Base-by-base conservation (phyloP, 35 echinoderm and acorn worm species). In the Ophioderma brevispina region DNA sequence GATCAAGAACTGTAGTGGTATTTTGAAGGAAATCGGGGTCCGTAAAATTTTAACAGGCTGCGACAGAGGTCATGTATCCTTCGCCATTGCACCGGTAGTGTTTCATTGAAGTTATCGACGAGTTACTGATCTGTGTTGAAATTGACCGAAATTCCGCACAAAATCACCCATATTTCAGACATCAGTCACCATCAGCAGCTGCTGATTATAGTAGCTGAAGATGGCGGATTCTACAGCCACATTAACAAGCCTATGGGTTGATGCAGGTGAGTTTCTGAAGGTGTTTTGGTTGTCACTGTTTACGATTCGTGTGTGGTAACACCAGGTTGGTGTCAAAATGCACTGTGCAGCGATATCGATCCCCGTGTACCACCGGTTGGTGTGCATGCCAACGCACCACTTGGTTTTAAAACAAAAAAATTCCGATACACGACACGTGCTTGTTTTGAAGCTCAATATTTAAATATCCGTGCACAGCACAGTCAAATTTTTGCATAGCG, bases 211-310 rank as follows among this genome's bases (percentile, higher is more conserved):
- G 59, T 70, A 25, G 59, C 59, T 70, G 59, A 70, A 70, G 33
- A 76, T 76, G 82, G 49, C 82, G 23, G 82, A 64, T 78, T 80
- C 87, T 33, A 55, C 87, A 64, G 56, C 90, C 76, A 91, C 81
- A 32, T 42, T 91, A 55, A 91, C 90, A 42, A 91, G 90, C 52
- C 41, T 91, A 35, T 91, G 90, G 90, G 82, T 85, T 52, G 38
- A 63, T 76, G 90, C 85, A 39, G 90, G 90, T 91, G 46, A 84
- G 90, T 42, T 78, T 43, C 19, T 30, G 0, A 33, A 23, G 25
- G 33, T 39, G 41, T 75, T 87, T 85, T 63, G 32, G 32, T 36
- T 37, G 83, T 37, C 63, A 59, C 55, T 59, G 38, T 79, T 79
- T 84, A 46, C 46, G 46, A 52, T 52, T 52, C 46, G 46, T 6